Evolutionary conservation across 2,797 vertebrate species (phyloP).

Genomic region (Myotis pilosus): DNA sequence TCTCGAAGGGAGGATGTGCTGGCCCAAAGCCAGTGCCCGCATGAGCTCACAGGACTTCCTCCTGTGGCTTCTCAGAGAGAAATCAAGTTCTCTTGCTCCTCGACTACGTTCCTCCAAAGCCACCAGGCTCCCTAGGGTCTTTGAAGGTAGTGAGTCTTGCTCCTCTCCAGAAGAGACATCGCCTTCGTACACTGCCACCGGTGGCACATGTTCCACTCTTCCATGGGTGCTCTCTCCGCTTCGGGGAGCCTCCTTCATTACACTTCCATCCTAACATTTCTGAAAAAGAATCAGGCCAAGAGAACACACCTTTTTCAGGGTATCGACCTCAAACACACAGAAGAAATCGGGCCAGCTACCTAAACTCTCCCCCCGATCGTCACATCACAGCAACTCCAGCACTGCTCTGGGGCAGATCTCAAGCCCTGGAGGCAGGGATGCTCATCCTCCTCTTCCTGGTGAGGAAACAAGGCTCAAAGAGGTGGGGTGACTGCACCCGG

Average conservation of each 20-base stretch:
- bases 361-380: not conserved
- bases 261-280: not conserved
- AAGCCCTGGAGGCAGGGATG: not conserved
- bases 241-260: not conserved
- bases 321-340: not conserved
- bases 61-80: not conserved
- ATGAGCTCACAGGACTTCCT: not conserved
- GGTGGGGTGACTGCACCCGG: not conserved
- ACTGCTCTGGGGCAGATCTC: not conserved
- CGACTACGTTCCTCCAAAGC: not conserved
- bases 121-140: not conserved
- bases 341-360: not conserved
- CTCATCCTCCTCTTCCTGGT: not conserved
- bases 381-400: not conserved
- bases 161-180: not conserved
- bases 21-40: not conserved
- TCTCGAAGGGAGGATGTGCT: not conserved
- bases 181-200: not conserved
- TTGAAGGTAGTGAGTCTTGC: not conserved
- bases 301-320: not conserved
- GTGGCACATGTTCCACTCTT: not conserved
- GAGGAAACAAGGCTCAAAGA: not conserved
- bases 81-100: not conserved
- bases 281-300: not conserved
- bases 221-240: not conserved